Percentiles rank a stretch among this genome's conserved stretches.
Evolutionary conservation across 2,797 vertebrate species (phyloP).

Genomic region (Tiaroga cobitis): DNA sequence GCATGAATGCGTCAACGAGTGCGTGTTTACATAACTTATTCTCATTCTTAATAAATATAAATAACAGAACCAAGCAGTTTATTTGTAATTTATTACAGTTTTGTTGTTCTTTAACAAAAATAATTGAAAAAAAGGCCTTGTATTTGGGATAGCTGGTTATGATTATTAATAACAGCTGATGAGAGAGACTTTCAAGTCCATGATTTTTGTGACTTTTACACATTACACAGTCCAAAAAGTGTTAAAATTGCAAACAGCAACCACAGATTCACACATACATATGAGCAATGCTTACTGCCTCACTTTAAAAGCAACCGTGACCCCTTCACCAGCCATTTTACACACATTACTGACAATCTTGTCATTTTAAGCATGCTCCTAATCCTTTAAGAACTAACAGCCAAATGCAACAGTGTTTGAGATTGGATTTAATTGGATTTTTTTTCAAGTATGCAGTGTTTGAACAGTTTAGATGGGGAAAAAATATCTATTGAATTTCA

Average conservation of each 20-base stretch:
- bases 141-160: neutral
- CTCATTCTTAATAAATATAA: neutral
- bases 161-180: constrained; percentile 5
- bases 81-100: constrained; percentile 30
- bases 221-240: constrained; percentile 13
- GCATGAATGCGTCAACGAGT: neutral
- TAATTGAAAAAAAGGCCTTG: neutral
- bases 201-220: neutral
- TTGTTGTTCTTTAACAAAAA: constrained; percentile 34
- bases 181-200: neutral
- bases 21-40: neutral
- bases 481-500: neutral
- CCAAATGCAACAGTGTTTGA: constrained; percentile 19
- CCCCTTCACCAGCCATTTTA: neutral
- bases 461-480: neutral
- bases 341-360: constrained; percentile 21
- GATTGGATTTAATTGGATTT: constrained; percentile 20
- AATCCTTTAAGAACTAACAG: constrained; percentile 37
- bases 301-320: constrained; percentile 8
- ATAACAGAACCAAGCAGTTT: neutral
- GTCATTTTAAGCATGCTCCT: constrained; percentile 16
- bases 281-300: constrained; percentile 2
- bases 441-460: constrained; percentile 1
- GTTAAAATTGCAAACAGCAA: constrained; percentile 30
- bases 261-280: constrained; percentile 1